Percentiles rank a stretch among this genome's conserved stretches.
These are phyloP conservation scores for Thera obeliscata DNA, from an alignment of 2,888 invertebrate species.

Conservation along the genomic window DNA sequence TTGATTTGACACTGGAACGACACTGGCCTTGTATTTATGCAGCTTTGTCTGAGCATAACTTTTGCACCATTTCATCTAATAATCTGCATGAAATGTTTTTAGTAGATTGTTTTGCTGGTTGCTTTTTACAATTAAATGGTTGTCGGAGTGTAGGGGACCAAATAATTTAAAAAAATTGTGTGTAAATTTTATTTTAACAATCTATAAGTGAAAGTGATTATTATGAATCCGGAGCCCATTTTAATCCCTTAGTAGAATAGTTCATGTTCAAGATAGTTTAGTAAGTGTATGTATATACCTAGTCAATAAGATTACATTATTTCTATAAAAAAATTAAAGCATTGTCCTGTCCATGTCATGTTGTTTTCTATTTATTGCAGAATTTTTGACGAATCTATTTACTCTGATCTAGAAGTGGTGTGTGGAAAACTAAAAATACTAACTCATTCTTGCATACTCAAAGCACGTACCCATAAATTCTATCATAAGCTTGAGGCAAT, in stretches of 20 bases:
- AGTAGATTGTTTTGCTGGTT: neutral
- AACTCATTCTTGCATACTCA: conserved; percentile 85
- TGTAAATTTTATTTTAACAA: no score
- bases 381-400: conserved; percentile 85
- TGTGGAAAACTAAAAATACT: conserved; percentile 84
- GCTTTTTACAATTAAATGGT: no score
- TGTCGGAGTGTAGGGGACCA: no score
- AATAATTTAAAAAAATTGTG: no score
- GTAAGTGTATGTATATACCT: no score
- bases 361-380: conserved; percentile 68
- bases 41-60: neutral
- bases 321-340: neutral
- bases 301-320: neutral
- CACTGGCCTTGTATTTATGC: neutral
- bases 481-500: conserved; percentile 82
- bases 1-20: no score
- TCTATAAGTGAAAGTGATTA: no score
- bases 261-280: no score
- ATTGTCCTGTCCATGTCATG: conserved; percentile 18
- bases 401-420: conserved; percentile 85
- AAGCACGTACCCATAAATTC: conserved; percentile 84
- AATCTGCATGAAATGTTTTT: neutral
- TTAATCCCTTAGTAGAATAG: no score
- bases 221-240: no score
- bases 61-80: neutral